These are phyloP conservation scores for Fragum sueziense DNA, from an alignment of 2,888 invertebrate species.

Conservation along the genomic window DNA sequence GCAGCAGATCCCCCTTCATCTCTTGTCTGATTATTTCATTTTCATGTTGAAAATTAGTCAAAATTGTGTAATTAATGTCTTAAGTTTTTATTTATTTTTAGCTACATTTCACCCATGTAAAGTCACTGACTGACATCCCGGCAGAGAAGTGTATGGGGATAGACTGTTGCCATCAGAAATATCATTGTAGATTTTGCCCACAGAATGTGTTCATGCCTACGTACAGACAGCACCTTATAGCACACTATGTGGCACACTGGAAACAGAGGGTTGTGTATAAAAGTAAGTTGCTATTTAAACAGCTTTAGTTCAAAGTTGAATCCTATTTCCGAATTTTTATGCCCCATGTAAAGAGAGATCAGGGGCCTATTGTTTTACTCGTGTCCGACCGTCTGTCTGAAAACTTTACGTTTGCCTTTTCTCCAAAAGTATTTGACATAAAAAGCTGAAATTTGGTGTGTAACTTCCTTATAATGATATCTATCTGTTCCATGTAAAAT, in stretches of 20 bases:
- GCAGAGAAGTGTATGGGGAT: conserved; percentile 52
- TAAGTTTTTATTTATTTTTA: conserved; percentile 31
- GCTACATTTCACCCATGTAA: conserved; percentile 65
- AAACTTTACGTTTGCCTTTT: too few relatives aligned
- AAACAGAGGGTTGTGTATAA: conserved; percentile 63
- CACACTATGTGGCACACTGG: conserved; percentile 69
- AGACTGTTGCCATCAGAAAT: conserved; percentile 63
- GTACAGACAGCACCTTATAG: conserved; percentile 57
- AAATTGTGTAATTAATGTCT: neutral
- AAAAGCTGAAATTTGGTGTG: too few relatives aligned
- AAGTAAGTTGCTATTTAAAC: conserved; percentile 48
- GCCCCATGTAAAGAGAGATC: too few relatives aligned
- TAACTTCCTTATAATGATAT: too few relatives aligned
- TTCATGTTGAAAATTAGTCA: too few relatives aligned
- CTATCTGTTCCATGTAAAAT: too few relatives aligned
- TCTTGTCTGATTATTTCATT: neutral
- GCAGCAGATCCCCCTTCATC: too few relatives aligned
- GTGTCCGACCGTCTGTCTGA: too few relatives aligned
- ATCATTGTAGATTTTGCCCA: conserved; percentile 66
- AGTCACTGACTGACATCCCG: conserved; percentile 61
- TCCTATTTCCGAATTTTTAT: too few relatives aligned
- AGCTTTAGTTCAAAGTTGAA: too few relatives aligned
- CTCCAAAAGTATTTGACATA: too few relatives aligned
- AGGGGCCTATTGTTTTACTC: too few relatives aligned
- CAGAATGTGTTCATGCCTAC: conserved; percentile 58